phyloP scores from a whole-genome alignment of 2,113 vertebrate genomes.

The Tiliqua scincoides region DNA sequence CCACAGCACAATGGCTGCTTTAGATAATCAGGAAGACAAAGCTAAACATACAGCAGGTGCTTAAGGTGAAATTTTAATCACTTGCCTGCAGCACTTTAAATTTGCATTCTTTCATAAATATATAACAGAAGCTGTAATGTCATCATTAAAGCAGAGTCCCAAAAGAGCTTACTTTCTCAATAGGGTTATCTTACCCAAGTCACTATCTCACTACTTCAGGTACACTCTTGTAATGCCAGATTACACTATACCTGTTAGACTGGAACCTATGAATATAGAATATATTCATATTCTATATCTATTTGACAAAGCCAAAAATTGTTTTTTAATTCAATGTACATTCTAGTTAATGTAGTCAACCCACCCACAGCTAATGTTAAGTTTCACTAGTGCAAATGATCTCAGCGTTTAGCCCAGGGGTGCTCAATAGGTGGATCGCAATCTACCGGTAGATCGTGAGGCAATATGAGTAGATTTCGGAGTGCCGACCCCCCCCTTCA shows the following conservation, averaged over 20 bases:
- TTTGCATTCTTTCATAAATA: background rate
- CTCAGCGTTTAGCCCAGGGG: background rate
- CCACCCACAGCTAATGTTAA: background rate
- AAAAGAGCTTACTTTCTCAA: background rate
- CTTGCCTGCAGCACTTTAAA: background rate
- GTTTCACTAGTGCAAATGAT: background rate
- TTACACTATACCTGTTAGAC: background rate
- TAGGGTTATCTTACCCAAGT: background rate
- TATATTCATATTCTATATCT: no score
- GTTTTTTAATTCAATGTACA: background rate
- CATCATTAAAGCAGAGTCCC: constrained; percentile 14
- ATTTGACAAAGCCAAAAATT: background rate
- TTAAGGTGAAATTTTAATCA: background rate
- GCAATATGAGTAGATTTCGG: no score
- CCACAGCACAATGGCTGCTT: no score
- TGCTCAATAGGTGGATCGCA: no score
- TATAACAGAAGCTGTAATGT: background rate
- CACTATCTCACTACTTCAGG: background rate
- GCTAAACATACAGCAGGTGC: background rate
- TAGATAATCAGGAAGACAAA: background rate
- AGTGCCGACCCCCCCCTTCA: no score
- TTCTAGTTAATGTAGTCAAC: background rate
- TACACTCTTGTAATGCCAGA: background rate
- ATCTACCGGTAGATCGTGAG: no score
- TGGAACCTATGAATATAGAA: background rate